These are phyloP conservation scores for Jordanella pulchra DNA, from an alignment of 2,797 vertebrate genomes.

Conservation along the genomic window DNA sequence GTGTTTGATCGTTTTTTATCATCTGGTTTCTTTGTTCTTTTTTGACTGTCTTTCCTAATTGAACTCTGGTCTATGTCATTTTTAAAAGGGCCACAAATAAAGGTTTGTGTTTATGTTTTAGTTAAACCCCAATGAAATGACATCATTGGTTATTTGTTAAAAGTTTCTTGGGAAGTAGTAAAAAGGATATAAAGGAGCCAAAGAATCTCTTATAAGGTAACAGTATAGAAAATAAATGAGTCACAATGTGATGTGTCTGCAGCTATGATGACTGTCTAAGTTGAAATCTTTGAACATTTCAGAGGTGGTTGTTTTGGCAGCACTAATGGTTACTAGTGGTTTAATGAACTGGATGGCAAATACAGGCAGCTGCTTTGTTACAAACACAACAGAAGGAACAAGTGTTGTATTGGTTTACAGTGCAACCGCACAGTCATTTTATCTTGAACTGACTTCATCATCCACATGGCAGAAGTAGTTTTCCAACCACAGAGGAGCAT, in stretches of 20 bases:
- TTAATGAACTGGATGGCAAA: slow-evolving; percentile 25
- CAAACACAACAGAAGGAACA: slow-evolving; percentile 17
- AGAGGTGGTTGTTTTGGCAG: not conserved
- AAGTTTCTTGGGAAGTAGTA: not conserved
- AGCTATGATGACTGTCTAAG: not conserved
- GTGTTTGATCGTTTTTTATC: slow-evolving; percentile 1
- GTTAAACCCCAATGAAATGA: not conserved
- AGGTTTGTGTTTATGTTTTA: not conserved
- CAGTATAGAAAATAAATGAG: not conserved
- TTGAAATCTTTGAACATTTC: not conserved
- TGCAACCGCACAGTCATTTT: slow-evolving; percentile 16
- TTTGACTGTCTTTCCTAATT: not conserved
- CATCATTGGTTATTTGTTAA: not conserved
- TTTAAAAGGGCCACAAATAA: not conserved
- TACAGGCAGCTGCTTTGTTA: slow-evolving; percentile 25
- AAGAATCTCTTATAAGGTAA: not conserved
- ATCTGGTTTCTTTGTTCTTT: not conserved
- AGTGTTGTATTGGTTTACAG: slow-evolving; percentile 18
- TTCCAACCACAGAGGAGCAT: slow-evolving; percentile 31
- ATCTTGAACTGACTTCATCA: slow-evolving; percentile 28
- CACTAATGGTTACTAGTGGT: not conserved
- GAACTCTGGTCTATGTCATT: not conserved
- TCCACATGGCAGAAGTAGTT: slow-evolving; percentile 20
- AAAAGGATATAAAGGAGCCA: not conserved
- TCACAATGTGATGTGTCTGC: not conserved